Conservation (phyloP, 2,888 invertebrate genomes). For the Hypercompe scribonia region DNA sequence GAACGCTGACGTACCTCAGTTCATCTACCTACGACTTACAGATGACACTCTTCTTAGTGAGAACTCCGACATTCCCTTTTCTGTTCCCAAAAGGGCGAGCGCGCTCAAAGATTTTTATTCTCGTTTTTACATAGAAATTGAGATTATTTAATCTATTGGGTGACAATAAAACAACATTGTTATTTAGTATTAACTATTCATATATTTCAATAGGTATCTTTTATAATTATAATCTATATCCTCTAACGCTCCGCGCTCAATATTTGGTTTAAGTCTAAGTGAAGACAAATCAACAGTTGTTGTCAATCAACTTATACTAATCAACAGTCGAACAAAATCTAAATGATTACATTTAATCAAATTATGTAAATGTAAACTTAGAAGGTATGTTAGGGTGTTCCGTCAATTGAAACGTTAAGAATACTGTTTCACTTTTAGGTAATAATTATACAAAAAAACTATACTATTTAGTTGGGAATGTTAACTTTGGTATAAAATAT, state of each 20-base stretch:
- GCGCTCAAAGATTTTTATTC: too few relatives aligned
- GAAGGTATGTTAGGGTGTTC: constrained; percentile 69
- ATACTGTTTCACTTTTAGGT: constrained; percentile 60
- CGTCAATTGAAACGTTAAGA: constrained; percentile 66
- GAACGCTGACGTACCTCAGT: too few relatives aligned
- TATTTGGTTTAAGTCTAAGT: constrained; percentile 85
- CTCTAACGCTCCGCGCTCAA: constrained; percentile 84
- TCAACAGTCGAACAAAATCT: constrained; percentile 80
- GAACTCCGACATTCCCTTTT: too few relatives aligned
- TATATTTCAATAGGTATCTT: constrained; percentile 86
- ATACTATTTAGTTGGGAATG: constrained; percentile 89
- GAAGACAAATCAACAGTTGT: constrained; percentile 84
- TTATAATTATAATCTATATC: constrained; percentile 81
- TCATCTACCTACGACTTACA: too few relatives aligned
- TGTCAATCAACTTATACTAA: constrained; percentile 69
- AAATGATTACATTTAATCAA: constrained; percentile 77
- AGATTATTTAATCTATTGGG: not conserved
- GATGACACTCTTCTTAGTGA: too few relatives aligned
- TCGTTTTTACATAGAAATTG: not conserved
- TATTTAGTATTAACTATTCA: constrained; percentile 82
- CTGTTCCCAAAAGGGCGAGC: too few relatives aligned
- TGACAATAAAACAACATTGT: constrained; percentile 65
- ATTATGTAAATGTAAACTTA: constrained; percentile 78
- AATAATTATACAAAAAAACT: constrained; percentile 67
- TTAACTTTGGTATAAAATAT: constrained; percentile 91